Evolutionary conservation across 2,797 vertebrate genomes (phyloP).

Genomic region (Trichosurus vulpecula): DNA sequence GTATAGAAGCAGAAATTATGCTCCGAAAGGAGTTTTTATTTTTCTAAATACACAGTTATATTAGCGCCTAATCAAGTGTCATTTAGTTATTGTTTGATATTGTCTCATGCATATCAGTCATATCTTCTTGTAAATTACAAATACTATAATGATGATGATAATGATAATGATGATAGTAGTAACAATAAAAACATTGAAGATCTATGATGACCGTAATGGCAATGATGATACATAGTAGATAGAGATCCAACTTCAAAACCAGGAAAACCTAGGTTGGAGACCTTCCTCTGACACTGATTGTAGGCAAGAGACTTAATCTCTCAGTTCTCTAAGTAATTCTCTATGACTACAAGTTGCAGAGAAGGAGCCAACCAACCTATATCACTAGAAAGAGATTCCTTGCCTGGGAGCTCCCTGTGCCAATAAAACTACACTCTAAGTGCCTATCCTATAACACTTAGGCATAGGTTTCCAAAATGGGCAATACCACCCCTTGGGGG

Average conservation of each 20-base stretch:
- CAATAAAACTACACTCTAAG: not conserved
- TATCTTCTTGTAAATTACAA: not conserved
- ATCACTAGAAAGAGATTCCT: not conserved
- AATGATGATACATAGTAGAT: not conserved
- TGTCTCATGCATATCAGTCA: constrained; percentile 17
- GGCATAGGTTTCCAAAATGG: no score
- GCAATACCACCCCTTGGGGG: no score
- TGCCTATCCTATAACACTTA: not conserved
- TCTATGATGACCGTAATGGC: not conserved
- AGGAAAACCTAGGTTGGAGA: not conserved
- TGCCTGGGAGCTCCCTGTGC: not conserved
- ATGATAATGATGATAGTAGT: not conserved
- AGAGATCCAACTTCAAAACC: not conserved
- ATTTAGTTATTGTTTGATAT: not conserved
- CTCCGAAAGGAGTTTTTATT: not conserved
- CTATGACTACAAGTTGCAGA: not conserved
- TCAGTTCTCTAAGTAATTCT: not conserved
- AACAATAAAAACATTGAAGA: not conserved
- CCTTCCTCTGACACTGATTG: not conserved
- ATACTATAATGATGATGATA: not conserved
- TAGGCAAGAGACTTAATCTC: not conserved
- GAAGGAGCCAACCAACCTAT: not conserved
- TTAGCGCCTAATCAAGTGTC: not conserved
- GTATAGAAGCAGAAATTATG: not conserved
- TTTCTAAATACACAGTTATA: not conserved